phyloP scores from a whole-genome alignment of 2,797 vertebrate genomes.

The Acanthurus tractus region DNA sequence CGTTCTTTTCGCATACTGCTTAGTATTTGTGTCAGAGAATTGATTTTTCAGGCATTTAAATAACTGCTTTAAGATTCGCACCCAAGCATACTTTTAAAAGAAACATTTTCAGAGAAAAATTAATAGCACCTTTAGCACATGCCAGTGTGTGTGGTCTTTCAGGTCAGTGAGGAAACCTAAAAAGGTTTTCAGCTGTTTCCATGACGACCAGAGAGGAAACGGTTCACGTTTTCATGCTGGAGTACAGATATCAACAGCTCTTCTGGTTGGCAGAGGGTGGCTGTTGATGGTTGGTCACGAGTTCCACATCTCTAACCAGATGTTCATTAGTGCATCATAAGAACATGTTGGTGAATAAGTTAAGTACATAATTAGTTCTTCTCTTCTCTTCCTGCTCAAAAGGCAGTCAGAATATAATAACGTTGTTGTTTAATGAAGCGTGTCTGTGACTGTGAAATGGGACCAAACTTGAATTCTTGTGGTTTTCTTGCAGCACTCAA shows the following conservation, averaged over 20 bases:
- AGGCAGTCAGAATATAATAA: background rate
- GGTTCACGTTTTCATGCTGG: background rate
- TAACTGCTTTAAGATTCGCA: background rate
- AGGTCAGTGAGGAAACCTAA: constrained; percentile 69
- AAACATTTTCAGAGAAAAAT: background rate
- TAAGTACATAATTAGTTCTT: background rate
- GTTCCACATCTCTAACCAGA: constrained; percentile 23
- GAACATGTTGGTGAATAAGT: constrained; percentile 4
- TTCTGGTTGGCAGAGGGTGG: constrained; percentile 2
- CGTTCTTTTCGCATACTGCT: background rate
- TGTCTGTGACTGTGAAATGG: background rate
- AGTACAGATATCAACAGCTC: background rate
- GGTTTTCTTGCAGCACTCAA: background rate
- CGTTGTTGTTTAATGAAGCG: background rate
- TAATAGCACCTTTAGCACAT: constrained; percentile 4
- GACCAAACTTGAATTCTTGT: background rate
- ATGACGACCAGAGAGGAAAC: constrained; percentile 67
- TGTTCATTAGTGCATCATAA: constrained; percentile 5
- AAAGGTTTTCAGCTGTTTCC: constrained; percentile 69
- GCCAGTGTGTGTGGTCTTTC: constrained; percentile 38
- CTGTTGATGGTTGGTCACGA: background rate
- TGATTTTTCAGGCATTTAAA: background rate
- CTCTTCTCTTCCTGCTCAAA: background rate
- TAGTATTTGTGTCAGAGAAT: background rate
- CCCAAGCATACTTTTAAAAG: constrained; percentile 1